Evolutionary conservation across 2,888 invertebrate species (phyloP), one percentile per base, ranked within the genome.

Genomic region (Acronicta psi): DNA sequence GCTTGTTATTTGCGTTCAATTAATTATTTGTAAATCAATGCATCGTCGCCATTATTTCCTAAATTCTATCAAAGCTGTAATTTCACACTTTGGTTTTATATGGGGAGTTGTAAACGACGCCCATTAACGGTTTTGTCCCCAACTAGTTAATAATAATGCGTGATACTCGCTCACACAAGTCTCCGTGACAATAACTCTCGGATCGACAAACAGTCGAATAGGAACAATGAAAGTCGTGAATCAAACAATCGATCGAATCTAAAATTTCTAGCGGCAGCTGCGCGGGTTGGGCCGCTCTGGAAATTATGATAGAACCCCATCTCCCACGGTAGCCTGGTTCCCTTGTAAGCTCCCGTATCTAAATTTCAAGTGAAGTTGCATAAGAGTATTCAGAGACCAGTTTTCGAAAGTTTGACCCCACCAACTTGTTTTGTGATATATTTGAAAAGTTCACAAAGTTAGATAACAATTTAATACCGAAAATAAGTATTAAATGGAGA

Each of bases 221-320:
- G 81, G 91, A 90, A 92, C 92, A 92, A 92, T 86, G 70, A 75
- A 65, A 77, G 78, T 83, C 86, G 83, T 75, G 87, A 83, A 88
- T 91, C 89, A 88, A 92, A 92, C 92, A 93, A 92, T 91, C 89
- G 90, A 89, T 90, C 86, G 85, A 84, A 82, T 83, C 82, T 78
- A 77, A 82, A 83, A 82, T 84, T 83, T 81, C 82, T 78, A 75
- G 85, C 89, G 92, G 91, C 93, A 93, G 93, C 93, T 92, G 93
- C 86, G 79, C 80, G 77, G 82, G 84, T 84, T 71, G 81, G 75
- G 69, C 36, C 57, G 42, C 75, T 65, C 64, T 79, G 79, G 84
- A 82, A 85, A 79, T 71, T 76, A 70, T 82, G 85, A 81, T 86
- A 84, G 81, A 80, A 80, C 77, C 73, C 83, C 86, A 86, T 91